Percentiles rank a stretch among this genome's conserved stretches.
Evolutionary conservation across 2,888 invertebrate species (phyloP).

Genomic region (Apamea epomidion): DNA sequence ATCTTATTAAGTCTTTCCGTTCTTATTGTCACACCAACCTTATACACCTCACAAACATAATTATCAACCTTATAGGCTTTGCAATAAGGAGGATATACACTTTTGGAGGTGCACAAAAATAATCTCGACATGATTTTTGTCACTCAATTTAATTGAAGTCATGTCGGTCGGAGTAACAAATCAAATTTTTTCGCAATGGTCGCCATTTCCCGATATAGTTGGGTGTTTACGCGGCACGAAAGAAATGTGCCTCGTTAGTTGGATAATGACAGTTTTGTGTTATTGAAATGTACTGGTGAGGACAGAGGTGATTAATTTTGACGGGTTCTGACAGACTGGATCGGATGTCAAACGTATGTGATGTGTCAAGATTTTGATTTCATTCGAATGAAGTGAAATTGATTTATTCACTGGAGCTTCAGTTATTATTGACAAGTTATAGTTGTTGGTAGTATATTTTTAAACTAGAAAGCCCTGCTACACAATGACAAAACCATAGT

Average conservation of each 20-base stretch:
- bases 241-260: constrained; percentile 87
- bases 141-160: constrained; percentile 86
- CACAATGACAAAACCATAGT: background rate
- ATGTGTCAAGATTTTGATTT: background rate
- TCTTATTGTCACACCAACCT: constrained; percentile 77
- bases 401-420: too few species aligned
- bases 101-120: constrained; percentile 46
- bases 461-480: background rate
- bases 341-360: background rate
- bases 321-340: constrained; percentile 23
- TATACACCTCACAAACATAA: constrained; percentile 37
- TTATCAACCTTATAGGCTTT: constrained; percentile 65
- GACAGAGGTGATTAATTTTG: constrained; percentile 70
- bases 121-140: constrained; percentile 81
- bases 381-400: background rate
- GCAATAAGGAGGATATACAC: constrained; percentile 59
- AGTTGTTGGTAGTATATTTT: background rate
- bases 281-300: constrained; percentile 79
- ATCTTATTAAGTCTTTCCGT: constrained; percentile 81
- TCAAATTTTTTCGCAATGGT: constrained; percentile 86
- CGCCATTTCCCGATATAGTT: constrained; percentile 80
- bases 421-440: background rate
- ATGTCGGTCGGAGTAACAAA: constrained; percentile 84
- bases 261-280: constrained; percentile 85
- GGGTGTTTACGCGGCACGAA: constrained; percentile 75